Conservation (phyloP, 2,113 vertebrate genomes). For the Lepisosteus osseus region DNA sequence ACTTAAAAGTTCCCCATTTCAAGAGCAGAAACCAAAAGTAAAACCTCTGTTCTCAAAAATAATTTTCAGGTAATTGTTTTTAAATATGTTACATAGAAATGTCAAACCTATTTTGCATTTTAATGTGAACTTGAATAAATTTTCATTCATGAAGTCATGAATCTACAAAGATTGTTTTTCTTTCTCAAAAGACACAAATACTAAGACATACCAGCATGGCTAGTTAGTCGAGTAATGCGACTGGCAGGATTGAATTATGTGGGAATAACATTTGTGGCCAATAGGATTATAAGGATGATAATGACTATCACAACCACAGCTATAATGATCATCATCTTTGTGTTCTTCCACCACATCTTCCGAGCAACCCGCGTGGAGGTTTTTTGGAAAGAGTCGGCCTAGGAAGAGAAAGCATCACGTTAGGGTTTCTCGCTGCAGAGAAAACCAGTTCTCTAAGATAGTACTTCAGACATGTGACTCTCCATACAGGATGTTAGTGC, state of each 20-base stretch:
- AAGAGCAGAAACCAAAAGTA: background rate
- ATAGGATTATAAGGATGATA: conserved; percentile 70
- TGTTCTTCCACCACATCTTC: conserved; percentile 76
- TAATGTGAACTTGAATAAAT: background rate
- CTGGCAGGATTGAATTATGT: conserved; percentile 23
- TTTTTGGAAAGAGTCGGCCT: conserved; percentile 72
- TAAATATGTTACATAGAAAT: background rate
- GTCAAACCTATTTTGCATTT: background rate
- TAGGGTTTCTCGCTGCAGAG: background rate
- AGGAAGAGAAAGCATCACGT: conserved; percentile 33
- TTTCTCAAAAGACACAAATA: too few species aligned
- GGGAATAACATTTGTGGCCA: conserved; percentile 62
- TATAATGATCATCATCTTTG: conserved; percentile 71
- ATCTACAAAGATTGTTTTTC: background rate
- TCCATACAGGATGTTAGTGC: too few species aligned
- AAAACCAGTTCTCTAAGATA: background rate
- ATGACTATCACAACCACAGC: conserved; percentile 57
- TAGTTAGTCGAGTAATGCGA: too few species aligned
- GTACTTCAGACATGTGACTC: too few species aligned
- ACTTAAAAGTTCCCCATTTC: too few species aligned
- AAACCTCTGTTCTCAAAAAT: background rate
- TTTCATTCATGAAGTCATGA: background rate
- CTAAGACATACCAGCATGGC: too few species aligned
- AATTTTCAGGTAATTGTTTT: background rate
- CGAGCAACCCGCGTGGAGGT: conserved; percentile 61